Evolutionary conservation across 1,140 invertebrate species (phyloP), one percentile per base, ranked within the genome.

Genomic region (Euglossa dilemma): DNA sequence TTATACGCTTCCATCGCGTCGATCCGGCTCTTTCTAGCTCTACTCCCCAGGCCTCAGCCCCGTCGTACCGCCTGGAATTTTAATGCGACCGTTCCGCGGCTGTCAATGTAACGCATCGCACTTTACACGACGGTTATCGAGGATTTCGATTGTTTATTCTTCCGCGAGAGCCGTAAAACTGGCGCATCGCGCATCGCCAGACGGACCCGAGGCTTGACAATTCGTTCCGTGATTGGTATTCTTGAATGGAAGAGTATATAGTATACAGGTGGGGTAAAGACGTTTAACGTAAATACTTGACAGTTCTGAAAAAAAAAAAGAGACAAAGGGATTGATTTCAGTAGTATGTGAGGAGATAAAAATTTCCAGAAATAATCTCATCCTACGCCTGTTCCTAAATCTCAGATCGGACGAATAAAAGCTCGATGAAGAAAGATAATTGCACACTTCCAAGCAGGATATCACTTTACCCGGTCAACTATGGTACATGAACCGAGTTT

Each of bases 21-120:
- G 36, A 70, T 25, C 36, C 9, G 43, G 36, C 36, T 36, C 63
- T 59, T 47, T 47, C 20, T 45, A 69, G 67, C 36, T 79, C 28
- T 23, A 7, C 36, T 5, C 47, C 25, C 1, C 20, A 47, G 45
- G 1, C 69, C 12, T 28, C 23, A 25, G 74, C 54, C 56, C 45
- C 36, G 36, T 56, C 45, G 11, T 59, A 28, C 45, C 59, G 36
- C 47, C 45, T n/a, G 7, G 76, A 69, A 69, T 67, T 67, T 78
- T 45, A 69, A 69, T 52, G 43, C 54, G 8, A 0, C 18, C 14
- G 64, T 52, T 66, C 6, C 7, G 45, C 9, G 9, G n/a, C 23
- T 47, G 16, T 70, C 9, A 67, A 67, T 18, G n/a, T 2, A 11
- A 20, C 25, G 25, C 8, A 47, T 6, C 28, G 50, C 20, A 28